phyloP scores from a whole-genome alignment of 2,888 invertebrate species.

The Pristionchus entomophagus region DNA sequence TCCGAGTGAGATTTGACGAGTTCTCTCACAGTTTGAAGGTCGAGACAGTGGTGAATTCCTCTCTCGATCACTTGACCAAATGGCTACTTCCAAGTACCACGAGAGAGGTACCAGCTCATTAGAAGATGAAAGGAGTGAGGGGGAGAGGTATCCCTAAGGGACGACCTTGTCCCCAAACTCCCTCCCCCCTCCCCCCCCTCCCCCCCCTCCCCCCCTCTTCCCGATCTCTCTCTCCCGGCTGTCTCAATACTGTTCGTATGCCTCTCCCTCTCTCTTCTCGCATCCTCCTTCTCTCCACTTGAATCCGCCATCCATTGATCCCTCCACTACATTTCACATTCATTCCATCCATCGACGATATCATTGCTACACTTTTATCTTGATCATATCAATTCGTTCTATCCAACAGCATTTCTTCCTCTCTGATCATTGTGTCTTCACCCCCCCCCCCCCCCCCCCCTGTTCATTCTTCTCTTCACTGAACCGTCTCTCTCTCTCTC shows the following conservation, averaged over 20 bases:
- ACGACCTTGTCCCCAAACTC: slow-evolving; percentile 44
- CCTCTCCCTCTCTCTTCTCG: background rate
- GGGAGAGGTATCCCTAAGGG: slow-evolving; percentile 12
- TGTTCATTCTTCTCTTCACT: background rate
- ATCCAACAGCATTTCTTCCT: background rate
- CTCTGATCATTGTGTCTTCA: background rate
- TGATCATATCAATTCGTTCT: background rate
- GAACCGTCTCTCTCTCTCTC: background rate
- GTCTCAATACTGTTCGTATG: slow-evolving; percentile 34
- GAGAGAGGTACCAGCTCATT: slow-evolving; percentile 20
- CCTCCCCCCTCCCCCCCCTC: background rate
- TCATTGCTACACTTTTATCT: background rate
- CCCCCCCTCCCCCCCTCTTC: background rate
- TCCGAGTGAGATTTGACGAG: slow-evolving; percentile 14
- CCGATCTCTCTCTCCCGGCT: slow-evolving; percentile 6
- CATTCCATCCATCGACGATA: background rate
- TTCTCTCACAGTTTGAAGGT: background rate
- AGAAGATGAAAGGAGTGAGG: slow-evolving; percentile 1
- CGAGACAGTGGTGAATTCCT: background rate
- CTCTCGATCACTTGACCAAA: background rate
- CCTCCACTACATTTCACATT: background rate
- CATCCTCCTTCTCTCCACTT: background rate
- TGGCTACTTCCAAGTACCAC: background rate
- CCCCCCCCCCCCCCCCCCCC: background rate
- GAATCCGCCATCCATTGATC: slow-evolving; percentile 37